Conservation (phyloP, 1,140 invertebrate species). For the Goniozus legneri region DNA sequence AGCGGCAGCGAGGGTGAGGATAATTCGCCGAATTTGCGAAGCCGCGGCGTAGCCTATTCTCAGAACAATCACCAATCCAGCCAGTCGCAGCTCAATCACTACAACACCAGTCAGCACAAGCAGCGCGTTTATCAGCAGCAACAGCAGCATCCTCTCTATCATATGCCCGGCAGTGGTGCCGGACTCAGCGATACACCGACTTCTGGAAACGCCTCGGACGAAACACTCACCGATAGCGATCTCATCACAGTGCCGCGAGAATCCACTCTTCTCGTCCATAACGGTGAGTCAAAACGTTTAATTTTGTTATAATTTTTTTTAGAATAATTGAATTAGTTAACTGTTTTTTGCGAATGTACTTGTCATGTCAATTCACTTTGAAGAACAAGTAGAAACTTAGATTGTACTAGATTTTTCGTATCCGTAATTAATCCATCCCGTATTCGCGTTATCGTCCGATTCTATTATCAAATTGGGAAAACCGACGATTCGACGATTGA, state of each 20-base stretch:
- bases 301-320: no score
- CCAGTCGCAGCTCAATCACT: slow-evolving; percentile 42
- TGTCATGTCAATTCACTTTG: slow-evolving; percentile 15
- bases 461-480: no score
- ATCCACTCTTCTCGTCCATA: slow-evolving; percentile 73
- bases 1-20: slow-evolving; percentile 66
- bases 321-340: slow-evolving; percentile 4
- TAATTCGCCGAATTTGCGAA: slow-evolving; percentile 44
- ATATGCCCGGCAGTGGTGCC: slow-evolving; percentile 55
- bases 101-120: slow-evolving; percentile 46
- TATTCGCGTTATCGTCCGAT: no score
- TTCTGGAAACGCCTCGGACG: slow-evolving; percentile 76
- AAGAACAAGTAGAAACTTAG: no score
- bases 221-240: slow-evolving; percentile 76
- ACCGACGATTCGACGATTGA: no score
- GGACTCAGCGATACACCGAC: slow-evolving; percentile 73
- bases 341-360: slow-evolving; percentile 6
- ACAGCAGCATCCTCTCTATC: slow-evolving; percentile 50
- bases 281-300: slow-evolving; percentile 69
- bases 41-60: slow-evolving; percentile 36
- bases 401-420: no score
- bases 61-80: slow-evolving; percentile 39
- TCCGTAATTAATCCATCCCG: no score
- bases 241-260: slow-evolving; percentile 69
- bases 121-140: slow-evolving; percentile 43